Conservation (phyloP, 1,140 invertebrate genomes). For the Pteromalus puparum region DNA sequence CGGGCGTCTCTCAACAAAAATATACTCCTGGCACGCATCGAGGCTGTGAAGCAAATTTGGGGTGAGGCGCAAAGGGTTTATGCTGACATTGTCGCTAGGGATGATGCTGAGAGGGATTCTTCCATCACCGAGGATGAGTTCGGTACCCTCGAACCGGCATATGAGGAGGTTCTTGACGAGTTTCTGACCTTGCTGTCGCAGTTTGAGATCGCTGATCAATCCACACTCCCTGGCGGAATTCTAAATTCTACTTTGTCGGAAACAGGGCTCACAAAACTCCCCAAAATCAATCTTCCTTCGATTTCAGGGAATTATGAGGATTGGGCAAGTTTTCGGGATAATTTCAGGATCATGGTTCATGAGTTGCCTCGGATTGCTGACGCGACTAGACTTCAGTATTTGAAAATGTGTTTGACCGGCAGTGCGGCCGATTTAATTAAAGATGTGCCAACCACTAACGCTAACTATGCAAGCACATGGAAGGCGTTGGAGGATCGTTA, state of each 20-base stretch:
- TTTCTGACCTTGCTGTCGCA: background rate
- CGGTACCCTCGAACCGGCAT: background rate
- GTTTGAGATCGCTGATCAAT: background rate
- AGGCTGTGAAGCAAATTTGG: no score
- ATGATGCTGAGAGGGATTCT: no score
- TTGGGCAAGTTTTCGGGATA: conserved; percentile 16
- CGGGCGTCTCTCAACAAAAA: no score
- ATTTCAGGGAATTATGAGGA: conserved; percentile 12
- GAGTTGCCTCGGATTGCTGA: background rate
- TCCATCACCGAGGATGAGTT: no score
- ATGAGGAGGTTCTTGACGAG: background rate
- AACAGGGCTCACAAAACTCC: background rate
- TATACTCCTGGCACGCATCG: no score
- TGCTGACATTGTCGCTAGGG: no score
- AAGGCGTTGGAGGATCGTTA: background rate
- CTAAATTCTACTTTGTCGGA: background rate
- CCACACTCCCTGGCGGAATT: background rate
- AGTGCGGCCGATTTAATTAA: conserved; percentile 21
- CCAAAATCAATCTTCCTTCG: background rate
- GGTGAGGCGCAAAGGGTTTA: no score
- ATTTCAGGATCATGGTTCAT: conserved; percentile 11
- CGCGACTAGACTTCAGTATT: conserved; percentile 10
- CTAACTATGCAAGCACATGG: conserved; percentile 22
- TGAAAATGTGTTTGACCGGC: conserved; percentile 5
- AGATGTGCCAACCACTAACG: conserved; percentile 9